phyloP scores from a whole-genome alignment of 2,888 invertebrate species.

The Brachypalpus laphriformis region DNA sequence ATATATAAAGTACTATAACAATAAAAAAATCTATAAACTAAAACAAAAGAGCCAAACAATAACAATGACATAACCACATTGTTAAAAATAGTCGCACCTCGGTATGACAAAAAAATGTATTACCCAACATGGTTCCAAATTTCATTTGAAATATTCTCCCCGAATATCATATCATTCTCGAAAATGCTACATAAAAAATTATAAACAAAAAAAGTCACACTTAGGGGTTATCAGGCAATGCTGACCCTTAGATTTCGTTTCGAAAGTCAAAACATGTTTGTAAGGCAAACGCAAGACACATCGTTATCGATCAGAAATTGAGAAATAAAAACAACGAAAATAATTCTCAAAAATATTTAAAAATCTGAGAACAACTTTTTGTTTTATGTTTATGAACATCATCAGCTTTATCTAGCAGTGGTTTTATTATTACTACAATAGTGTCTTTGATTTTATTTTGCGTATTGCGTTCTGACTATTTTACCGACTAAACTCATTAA shows the following conservation, averaged over 20 bases:
- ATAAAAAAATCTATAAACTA: too few species aligned
- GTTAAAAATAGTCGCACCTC: conserved; percentile 1
- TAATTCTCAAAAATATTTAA: conserved; percentile 3
- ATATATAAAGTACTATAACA: too few species aligned
- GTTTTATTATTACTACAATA: conserved; percentile 13
- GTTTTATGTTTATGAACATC: background rate
- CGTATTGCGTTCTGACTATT: conserved; percentile 21
- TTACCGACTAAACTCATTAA: background rate
- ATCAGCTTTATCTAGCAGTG: conserved; percentile 24
- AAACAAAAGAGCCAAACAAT: too few species aligned
- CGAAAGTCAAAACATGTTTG: conserved; percentile 69
- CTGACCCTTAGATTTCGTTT: conserved; percentile 57
- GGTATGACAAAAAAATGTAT: background rate
- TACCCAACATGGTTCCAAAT: conserved; percentile 14
- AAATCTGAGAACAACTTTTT: background rate
- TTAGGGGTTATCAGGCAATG: conserved; percentile 39
- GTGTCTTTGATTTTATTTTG: conserved; percentile 28
- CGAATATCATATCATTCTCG: conserved; percentile 2
- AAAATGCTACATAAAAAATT: background rate
- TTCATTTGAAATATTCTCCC: background rate
- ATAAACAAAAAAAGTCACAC: conserved; percentile 39
- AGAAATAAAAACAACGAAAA: conserved; percentile 46
- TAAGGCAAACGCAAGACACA: conserved; percentile 11
- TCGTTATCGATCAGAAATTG: conserved; percentile 67
- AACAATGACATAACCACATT: background rate